Conservation (phyloP, 2,888 invertebrate genomes). For the Hipparchia sbordonii region DNA sequence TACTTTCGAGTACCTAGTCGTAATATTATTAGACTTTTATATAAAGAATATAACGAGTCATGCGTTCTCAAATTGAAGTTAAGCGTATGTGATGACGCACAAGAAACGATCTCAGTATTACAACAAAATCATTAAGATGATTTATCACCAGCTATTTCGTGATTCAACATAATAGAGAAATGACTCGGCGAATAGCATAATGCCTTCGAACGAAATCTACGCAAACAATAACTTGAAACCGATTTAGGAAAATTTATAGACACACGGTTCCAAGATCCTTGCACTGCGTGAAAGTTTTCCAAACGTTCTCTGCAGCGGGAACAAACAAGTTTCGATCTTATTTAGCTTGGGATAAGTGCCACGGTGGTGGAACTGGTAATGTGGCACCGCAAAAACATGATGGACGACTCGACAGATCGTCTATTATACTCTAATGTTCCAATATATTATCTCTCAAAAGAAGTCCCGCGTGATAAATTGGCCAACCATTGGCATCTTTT, state of each 20-base stretch:
- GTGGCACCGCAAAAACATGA: conserved; percentile 63
- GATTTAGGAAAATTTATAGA: conserved; percentile 63
- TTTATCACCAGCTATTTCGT: conserved; percentile 40
- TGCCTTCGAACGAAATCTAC: conserved; percentile 54
- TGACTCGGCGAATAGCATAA: conserved; percentile 51
- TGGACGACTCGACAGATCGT: conserved; percentile 69
- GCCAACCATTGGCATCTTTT: conserved; percentile 57
- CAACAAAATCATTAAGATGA: conserved; percentile 35
- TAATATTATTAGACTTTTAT: background rate
- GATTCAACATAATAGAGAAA: conserved; percentile 44
- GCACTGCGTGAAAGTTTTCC: conserved; percentile 46
- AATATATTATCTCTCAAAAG: conserved; percentile 76
- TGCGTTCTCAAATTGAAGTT: conserved; percentile 16
- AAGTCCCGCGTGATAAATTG: conserved; percentile 71
- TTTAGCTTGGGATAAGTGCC: background rate
- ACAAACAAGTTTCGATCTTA: conserved; percentile 18
- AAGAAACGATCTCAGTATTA: conserved; percentile 28
- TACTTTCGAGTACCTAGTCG: background rate
- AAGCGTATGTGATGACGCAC: conserved; percentile 25
- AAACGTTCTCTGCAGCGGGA: conserved; percentile 15
- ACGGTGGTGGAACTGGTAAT: conserved; percentile 30
- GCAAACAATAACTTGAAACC: conserved; percentile 53
- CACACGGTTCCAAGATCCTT: conserved; percentile 49
- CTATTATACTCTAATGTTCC: conserved; percentile 78
- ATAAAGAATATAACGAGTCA: background rate